phyloP scores from a whole-genome alignment of 35 echinoderm and acorn worm genomes.

The Holothuria glaberrima region DNA sequence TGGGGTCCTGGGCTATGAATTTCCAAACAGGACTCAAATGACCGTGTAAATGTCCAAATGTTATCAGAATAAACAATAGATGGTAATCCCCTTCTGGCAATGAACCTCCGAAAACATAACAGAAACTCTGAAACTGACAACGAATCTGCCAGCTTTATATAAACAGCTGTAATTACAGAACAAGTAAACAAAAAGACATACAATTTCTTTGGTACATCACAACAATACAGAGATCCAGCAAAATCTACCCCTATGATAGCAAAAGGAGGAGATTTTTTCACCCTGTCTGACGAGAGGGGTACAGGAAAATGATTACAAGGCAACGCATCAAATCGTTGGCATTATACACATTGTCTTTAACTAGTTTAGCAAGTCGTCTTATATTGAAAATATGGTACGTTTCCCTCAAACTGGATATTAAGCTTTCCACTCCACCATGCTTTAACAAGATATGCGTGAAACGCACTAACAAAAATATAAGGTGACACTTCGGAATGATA shows the following conservation, averaged over 20 bases:
- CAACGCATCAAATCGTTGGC: too few species aligned
- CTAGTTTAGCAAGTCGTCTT: background rate
- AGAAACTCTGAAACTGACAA: too few species aligned
- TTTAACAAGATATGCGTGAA: too few species aligned
- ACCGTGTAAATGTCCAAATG: too few species aligned
- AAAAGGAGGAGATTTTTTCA: constrained; percentile 40
- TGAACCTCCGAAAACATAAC: too few species aligned
- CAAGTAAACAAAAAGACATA: constrained; percentile 42
- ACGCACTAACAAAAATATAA: too few species aligned
- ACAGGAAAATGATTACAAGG: constrained; percentile 22
- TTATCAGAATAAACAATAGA: too few species aligned
- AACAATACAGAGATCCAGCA: constrained; percentile 32
- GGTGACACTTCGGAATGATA: too few species aligned
- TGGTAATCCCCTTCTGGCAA: too few species aligned
- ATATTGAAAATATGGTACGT: background rate
- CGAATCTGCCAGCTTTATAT: too few species aligned
- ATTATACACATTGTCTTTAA: background rate
- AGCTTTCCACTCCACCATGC: background rate
- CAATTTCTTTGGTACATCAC: constrained; percentile 33
- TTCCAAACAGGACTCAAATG: too few species aligned
- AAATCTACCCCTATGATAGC: constrained; percentile 32
- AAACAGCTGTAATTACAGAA: too few species aligned
- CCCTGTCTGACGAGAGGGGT: constrained; percentile 18
- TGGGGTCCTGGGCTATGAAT: background rate
- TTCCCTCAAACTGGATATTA: background rate